Evolutionary conservation across 2,888 invertebrate genomes (phyloP), one percentile per base, ranked within the genome.

Genomic region (Drosophila colorata): DNA sequence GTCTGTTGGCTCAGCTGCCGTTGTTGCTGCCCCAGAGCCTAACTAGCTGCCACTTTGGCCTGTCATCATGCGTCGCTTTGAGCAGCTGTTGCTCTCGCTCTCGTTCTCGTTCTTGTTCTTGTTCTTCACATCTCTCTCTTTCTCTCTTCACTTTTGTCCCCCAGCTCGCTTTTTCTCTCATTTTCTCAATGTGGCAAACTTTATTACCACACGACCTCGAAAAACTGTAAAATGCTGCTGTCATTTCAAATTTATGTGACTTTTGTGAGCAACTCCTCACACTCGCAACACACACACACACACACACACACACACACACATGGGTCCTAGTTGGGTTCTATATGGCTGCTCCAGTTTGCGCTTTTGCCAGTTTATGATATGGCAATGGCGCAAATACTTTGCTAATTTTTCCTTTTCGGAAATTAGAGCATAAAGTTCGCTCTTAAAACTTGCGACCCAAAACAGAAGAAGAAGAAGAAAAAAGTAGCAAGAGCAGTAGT

Each of bases 401-500:
- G 80, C 87, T 86, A 86, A 86, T 87, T 86, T 87, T 83, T 85
- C 83, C 80, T 80, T 83, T 80, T 74, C 83, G 83, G 83, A 84
- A 84, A 84, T 84, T 84, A 85, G 83, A 84, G 83, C 83, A 84
- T 84, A 84, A 84, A 84, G 70, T 85, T 84, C 51, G 71, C 74
- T 84, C 82, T 82, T 80, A 82, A 82, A 88, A 82, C 78, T 84
- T 84, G 53, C 55, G 35, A 63, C 56, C 46, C 48, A 60, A 59
- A 55, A 49, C 47, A 33, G 44, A 48, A 59, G 47, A 46, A 44
- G 52, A 64, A 33, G 25, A n/a, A 25, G 25, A 25, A 9, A 11
- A 28, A 20, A 37, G 16, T n/a, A 33, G 13, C 33, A 9, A 8
- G 2, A 28, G 9, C 20, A 33, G 6, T 20, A 33, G 40, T 46